Evolutionary conservation across 2,888 invertebrate species (phyloP), one percentile per base, ranked within the genome.

Genomic region (Melinopterus prodromus): DNA sequence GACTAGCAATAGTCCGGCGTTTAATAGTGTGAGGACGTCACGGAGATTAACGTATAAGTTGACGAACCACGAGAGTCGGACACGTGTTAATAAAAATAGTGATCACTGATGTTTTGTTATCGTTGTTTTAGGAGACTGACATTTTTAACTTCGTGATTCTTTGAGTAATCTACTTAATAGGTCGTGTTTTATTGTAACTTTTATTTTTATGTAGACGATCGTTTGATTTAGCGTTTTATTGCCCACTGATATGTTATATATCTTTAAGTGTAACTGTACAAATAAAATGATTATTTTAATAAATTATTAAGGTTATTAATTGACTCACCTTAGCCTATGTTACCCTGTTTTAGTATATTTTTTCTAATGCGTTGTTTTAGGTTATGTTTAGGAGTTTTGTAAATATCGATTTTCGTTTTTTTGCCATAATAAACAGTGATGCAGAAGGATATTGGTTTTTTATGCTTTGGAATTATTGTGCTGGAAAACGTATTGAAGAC

Each of bases 351-450:
- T 12, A 53, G 7, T 53, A 3, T 26, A 26, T 26, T 53, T 53
- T 53, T 53, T 53, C 5, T 53, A 53, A 9, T 53, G 53, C 12
- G 12, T 53, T 53, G 53, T 53, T 53, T 53, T 53, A 53, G 53
- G 9, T 26, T 26, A 26, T 53, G 53, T 53, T 53, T 9, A 12
- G 12, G 53, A 53, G 12, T 53, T 53, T 53, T 53, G 12, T 53
- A 53, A 53, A 53, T 53, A 53, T 53, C 12, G 5, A 53, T 9
- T 53, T 53, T 53, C 12, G n/a, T 12, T 53, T 12, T 1, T 53
- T 53, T 53, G 53, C 53, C 53, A 53, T 53, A 53, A 53, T 53
- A 53, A 53, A 53, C 53, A 53, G 53, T 53, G 53, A 53, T 53
- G 53, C 53, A 53, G 53, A 12, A 53, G 53, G 7, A 53, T 12